Percentiles rank a stretch among this genome's conserved stretches.
These are phyloP conservation scores for Steinernema carpocapsae DNA, from an alignment of 2,888 invertebrate genomes.

Conservation along the genomic window DNA sequence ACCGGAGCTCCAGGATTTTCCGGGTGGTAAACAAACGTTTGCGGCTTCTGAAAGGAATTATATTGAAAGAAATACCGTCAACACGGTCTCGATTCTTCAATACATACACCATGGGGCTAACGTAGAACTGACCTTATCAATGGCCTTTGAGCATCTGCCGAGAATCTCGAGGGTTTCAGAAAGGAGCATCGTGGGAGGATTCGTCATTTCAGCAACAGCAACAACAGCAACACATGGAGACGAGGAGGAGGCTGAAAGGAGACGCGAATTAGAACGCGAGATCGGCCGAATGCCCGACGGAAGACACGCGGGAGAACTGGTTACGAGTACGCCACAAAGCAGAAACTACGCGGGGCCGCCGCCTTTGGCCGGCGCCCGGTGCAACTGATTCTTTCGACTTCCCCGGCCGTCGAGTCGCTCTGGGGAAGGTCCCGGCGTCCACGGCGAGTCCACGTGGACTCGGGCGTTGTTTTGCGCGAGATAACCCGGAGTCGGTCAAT, in stretches of 20 bases:
- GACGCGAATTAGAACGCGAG: background rate
- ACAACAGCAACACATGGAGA: conserved; percentile 17
- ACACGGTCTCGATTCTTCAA: too few species aligned
- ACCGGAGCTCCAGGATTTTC: too few species aligned
- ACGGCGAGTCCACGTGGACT: conserved; percentile 25
- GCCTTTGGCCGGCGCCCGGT: background rate
- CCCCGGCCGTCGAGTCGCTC: background rate
- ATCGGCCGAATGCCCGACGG: background rate
- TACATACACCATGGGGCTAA: too few species aligned
- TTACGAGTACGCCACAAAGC: conserved; percentile 2
- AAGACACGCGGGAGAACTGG: background rate
- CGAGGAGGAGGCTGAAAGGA: background rate
- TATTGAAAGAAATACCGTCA: too few species aligned
- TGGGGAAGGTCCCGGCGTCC: conserved; percentile 19
- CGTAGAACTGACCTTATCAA: background rate
- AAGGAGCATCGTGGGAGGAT: background rate
- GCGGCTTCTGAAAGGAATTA: too few species aligned
- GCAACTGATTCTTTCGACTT: background rate
- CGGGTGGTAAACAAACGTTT: too few species aligned
- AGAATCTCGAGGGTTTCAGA: conserved; percentile 1
- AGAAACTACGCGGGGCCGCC: conserved; percentile 18
- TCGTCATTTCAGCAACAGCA: conserved; percentile 25
- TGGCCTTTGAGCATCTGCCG: background rate
- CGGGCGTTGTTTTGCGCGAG: background rate
- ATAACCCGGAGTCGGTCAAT: conserved; percentile 2